phyloP scores from a whole-genome alignment of 2,797 vertebrate species.

The Pangasius djambal region DNA sequence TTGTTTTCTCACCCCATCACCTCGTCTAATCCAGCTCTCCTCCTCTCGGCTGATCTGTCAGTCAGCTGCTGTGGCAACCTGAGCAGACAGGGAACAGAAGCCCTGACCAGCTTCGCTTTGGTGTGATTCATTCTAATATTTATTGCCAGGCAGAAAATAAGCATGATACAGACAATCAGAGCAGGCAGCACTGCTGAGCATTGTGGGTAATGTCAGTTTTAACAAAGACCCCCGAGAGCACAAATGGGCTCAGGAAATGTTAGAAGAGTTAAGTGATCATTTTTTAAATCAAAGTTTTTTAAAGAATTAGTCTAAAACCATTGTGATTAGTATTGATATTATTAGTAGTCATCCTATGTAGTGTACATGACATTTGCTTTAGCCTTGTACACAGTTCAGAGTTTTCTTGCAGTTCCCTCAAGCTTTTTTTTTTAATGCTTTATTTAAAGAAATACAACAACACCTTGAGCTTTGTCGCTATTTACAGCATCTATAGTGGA shows the following conservation, averaged over 20 bases:
- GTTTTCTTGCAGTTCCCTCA: background rate
- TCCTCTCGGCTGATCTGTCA: constrained; percentile 81
- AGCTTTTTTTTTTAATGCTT: background rate
- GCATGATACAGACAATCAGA: constrained; percentile 74
- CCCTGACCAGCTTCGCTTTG: constrained; percentile 76
- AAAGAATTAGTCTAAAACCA: background rate
- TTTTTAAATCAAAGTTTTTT: background rate
- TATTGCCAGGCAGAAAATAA: constrained; percentile 85
- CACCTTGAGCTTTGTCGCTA: background rate
- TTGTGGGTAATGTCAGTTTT: constrained; percentile 67
- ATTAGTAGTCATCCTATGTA: background rate
- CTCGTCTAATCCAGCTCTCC: constrained; percentile 56
- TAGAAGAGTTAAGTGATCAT: background rate
- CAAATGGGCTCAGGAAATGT: constrained; percentile 6
- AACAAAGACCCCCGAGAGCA: constrained; percentile 70
- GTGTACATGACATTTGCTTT: background rate
- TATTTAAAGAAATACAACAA: background rate
- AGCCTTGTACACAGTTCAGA: background rate
- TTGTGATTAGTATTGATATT: background rate
- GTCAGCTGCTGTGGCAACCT: constrained; percentile 82
- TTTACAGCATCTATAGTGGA: background rate
- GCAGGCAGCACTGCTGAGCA: constrained; percentile 64
- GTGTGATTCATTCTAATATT: constrained; percentile 85
- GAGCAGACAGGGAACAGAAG: constrained; percentile 81
- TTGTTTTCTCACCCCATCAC: constrained; percentile 61